These are phyloP conservation scores for Sycophila sp. DNA, from an alignment of 1,140 invertebrate genomes.

Conservation along the genomic window DNA sequence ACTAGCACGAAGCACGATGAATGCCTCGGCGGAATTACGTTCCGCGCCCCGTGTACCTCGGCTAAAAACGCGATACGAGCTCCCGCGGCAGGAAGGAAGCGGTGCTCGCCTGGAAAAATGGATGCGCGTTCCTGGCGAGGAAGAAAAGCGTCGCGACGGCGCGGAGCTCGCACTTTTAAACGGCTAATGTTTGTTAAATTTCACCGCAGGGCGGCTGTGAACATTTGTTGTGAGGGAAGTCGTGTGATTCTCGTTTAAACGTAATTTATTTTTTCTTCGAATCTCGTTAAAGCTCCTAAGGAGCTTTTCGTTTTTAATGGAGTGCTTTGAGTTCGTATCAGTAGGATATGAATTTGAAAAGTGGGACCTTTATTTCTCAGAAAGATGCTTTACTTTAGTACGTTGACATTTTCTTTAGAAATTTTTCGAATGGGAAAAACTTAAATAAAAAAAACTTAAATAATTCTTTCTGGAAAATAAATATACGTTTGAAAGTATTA, in stretches of 20 bases:
- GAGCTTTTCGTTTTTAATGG: background rate
- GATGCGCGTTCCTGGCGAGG: background rate
- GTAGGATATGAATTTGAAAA: no score
- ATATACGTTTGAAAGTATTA: no score
- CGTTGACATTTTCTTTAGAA: no score
- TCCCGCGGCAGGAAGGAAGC: background rate
- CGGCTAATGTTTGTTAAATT: slow-evolving; percentile 11
- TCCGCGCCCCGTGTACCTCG: slow-evolving; percentile 23
- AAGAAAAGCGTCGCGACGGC: background rate
- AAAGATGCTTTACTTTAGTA: no score
- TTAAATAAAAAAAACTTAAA: no score
- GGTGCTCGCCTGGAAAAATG: slow-evolving; percentile 2
- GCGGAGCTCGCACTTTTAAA: background rate
- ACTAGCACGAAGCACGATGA: slow-evolving; percentile 47
- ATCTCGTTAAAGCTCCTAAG: background rate
- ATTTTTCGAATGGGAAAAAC: no score
- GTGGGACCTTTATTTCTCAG: no score
- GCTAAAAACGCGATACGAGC: background rate
- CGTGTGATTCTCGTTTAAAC: background rate
- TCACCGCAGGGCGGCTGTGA: background rate
- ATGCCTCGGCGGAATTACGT: slow-evolving; percentile 48
- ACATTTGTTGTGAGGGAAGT: background rate
- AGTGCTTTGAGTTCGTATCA: no score
- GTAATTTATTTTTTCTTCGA: no score
- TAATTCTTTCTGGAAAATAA: no score